Evolutionary conservation across 1,140 invertebrate genomes (phyloP).

Genomic region (Drosophila ercepeae): DNA sequence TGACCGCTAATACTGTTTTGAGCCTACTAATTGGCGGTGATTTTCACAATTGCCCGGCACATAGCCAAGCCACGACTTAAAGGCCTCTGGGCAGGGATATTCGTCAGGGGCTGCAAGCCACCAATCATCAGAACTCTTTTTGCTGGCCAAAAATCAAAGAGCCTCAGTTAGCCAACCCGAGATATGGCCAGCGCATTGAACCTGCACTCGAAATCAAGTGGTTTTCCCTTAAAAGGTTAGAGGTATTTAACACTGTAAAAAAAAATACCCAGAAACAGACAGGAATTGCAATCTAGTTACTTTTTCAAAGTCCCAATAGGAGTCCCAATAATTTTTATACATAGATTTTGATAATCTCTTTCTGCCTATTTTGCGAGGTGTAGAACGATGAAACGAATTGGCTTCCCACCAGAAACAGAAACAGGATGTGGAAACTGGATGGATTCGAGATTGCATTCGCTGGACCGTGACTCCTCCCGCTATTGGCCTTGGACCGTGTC

Average conservation of each 20-base stretch:
- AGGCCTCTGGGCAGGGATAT: conserved; percentile 1
- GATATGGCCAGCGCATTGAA: conserved; percentile 34
- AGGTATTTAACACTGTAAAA: not conserved
- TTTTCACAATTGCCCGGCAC: conserved; percentile 5
- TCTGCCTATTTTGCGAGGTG: not conserved
- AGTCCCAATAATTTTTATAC: no score
- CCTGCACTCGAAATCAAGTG: conserved; percentile 9
- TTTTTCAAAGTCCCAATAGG: no score
- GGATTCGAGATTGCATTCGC: conserved; percentile 26
- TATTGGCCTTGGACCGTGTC: conserved; percentile 4
- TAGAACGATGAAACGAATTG: conserved; percentile 7
- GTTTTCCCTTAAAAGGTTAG: not conserved
- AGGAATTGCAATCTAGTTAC: no score
- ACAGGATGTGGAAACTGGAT: conserved; percentile 3
- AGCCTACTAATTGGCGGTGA: conserved; percentile 29
- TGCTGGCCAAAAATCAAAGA: not conserved
- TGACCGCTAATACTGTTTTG: conserved; percentile 18
- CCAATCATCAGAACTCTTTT: conserved; percentile 9
- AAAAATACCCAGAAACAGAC: no score
- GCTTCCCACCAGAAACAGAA: not conserved
- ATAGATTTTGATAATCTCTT: no score
- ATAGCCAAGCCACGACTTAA: not conserved
- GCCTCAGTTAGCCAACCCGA: not conserved
- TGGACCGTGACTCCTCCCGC: conserved; percentile 17
- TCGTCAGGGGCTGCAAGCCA: not conserved